phyloP scores from a whole-genome alignment of 2,888 invertebrate species.

The Drosophila mettleri region DNA sequence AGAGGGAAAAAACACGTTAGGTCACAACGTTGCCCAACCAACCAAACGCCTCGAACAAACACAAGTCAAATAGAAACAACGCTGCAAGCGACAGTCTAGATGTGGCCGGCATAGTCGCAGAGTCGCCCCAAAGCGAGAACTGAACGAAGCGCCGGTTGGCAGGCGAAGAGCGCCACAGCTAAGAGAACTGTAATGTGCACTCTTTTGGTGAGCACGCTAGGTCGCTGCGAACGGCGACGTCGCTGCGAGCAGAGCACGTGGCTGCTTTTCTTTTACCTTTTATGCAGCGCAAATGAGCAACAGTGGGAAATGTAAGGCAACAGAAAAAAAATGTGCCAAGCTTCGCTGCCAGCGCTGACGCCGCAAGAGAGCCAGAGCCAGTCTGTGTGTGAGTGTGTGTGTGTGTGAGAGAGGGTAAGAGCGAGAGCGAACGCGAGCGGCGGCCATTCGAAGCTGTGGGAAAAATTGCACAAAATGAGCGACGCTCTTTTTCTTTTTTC shows the following conservation, averaged over 20 bases:
- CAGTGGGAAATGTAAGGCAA: conserved; percentile 59
- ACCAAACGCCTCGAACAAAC: conserved; percentile 36
- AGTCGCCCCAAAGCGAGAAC: conserved; percentile 48
- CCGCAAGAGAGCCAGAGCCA: conserved; percentile 32
- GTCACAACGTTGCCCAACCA: conserved; percentile 29
- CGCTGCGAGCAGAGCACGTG: conserved; percentile 57
- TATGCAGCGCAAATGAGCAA: conserved; percentile 65
- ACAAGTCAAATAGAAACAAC: conserved; percentile 14
- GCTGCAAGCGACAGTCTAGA: conserved; percentile 15
- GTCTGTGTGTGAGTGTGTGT: not conserved
- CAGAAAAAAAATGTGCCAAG: conserved; percentile 71
- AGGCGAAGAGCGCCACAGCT: conserved; percentile 43
- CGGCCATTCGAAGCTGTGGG: conserved; percentile 60
- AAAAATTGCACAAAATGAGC: conserved; percentile 66
- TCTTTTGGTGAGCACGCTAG: conserved; percentile 33
- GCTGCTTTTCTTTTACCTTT: conserved; percentile 59
- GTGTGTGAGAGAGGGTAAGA: conserved; percentile 24
- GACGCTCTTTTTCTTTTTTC: conserved; percentile 55
- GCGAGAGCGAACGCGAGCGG: conserved; percentile 41
- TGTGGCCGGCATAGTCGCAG: conserved; percentile 8
- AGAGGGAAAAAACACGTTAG: conserved; percentile 35
- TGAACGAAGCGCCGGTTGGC: conserved; percentile 64
- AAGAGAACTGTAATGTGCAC: conserved; percentile 53
- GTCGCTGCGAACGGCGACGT: conserved; percentile 24
- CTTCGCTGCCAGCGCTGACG: conserved; percentile 40